Conservation (phyloP, 2,797 vertebrate genomes). For the Menidia menidia region DNA sequence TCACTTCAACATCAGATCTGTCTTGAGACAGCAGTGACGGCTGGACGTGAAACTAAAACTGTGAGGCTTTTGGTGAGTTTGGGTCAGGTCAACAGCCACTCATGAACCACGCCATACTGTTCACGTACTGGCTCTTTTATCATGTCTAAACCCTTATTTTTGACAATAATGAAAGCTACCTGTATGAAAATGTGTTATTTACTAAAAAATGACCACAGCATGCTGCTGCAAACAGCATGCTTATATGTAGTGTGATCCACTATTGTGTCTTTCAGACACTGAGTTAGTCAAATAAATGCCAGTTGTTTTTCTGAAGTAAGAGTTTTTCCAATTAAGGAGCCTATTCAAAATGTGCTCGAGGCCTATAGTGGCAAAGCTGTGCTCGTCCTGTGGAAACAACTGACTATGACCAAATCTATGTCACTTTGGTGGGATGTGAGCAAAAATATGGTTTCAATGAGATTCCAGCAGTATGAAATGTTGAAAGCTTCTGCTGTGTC, state of each 20-base stretch:
- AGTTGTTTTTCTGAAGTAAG: not conserved
- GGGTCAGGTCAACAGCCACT: not conserved
- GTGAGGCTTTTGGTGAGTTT: not conserved
- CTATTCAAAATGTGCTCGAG: not conserved
- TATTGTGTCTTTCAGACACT: not conserved
- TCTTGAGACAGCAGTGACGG: slow-evolving; percentile 26
- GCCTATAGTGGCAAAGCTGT: not conserved
- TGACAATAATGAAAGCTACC: not conserved
- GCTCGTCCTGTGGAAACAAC: not conserved
- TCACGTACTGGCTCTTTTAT: too few species aligned
- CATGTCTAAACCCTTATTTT: not conserved
- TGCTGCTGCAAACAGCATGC: too few species aligned
- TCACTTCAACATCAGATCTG: slow-evolving; percentile 34
- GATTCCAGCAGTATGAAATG: not conserved
- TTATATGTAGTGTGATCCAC: too few species aligned
- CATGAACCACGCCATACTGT: not conserved
- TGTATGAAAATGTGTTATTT: not conserved
- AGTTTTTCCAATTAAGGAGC: not conserved
- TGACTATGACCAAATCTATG: not conserved
- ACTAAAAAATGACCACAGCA: not conserved
- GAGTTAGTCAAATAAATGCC: not conserved
- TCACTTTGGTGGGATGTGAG: not conserved
- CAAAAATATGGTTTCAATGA: not conserved
- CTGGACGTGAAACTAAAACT: not conserved
- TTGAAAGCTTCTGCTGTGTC: not conserved